These are phyloP conservation scores for Isaurus tuberculatus DNA, from an alignment of 92 coral and sea anemone species.

Conservation along the genomic window DNA sequence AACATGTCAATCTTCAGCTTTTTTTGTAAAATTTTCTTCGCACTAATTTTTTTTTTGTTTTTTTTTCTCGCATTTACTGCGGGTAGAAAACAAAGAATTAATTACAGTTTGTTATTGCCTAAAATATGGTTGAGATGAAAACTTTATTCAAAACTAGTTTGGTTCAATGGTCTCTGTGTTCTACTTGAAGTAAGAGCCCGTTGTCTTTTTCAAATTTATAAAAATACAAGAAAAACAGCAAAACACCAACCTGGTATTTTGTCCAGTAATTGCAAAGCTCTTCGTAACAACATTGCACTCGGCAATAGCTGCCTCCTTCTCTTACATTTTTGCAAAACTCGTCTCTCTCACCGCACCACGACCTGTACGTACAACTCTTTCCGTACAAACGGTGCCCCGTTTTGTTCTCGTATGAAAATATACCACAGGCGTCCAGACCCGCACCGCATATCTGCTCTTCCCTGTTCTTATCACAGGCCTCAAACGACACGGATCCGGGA, in stretches of 20 bases:
- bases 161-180: too few species aligned
- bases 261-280: slow-evolving; percentile 41
- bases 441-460: slow-evolving; percentile 8
- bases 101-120: too few species aligned
- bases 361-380: slow-evolving; percentile 33
- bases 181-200: too few species aligned
- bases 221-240: background rate
- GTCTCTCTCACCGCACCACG: slow-evolving; percentile 34
- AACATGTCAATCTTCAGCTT: too few species aligned
- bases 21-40: too few species aligned
- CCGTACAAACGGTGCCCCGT: slow-evolving; percentile 39
- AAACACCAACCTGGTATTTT: slow-evolving; percentile 18
- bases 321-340: slow-evolving; percentile 24
- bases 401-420: slow-evolving; percentile 38
- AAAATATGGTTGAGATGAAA: too few species aligned
- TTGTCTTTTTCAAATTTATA: background rate
- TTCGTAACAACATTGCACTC: slow-evolving; percentile 39
- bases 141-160: too few species aligned
- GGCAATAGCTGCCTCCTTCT: slow-evolving; percentile 34
- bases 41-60: too few species aligned
- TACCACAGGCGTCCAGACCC: slow-evolving; percentile 40
- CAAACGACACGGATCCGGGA: slow-evolving; percentile 35
- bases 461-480: slow-evolving; percentile 28
- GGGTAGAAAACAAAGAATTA: too few species aligned
- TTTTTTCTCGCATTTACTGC: too few species aligned